Evolutionary conservation across 2,113 vertebrate species (phyloP).

Genomic region (Plectropomus leopardus): DNA sequence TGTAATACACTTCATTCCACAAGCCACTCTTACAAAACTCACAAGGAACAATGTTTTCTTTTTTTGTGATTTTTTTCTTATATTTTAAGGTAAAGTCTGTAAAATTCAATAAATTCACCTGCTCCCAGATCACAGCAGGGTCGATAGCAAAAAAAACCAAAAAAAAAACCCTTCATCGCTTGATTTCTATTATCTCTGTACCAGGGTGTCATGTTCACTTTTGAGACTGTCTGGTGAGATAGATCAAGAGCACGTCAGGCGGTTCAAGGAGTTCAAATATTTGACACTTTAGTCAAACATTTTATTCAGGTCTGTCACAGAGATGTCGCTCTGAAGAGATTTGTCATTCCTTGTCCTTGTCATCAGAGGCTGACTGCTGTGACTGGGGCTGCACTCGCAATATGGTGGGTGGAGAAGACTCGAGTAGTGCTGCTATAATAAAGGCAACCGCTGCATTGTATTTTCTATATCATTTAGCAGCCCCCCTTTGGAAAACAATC

Average conservation of each 20-base stretch:
- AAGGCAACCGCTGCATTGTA: neutral
- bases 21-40: neutral
- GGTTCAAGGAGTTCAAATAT: conserved; percentile 71
- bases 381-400: conserved; percentile 29
- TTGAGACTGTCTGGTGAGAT: conserved; percentile 42
- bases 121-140: conserved; percentile 18
- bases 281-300: conserved; percentile 71
- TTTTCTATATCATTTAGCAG: conserved; percentile 51
- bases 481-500: conserved; percentile 37
- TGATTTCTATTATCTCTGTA: conserved; percentile 49
- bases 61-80: neutral
- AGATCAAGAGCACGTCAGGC: conserved; percentile 56
- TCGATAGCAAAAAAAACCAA: no score
- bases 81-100: neutral
- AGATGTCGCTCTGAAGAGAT: conserved; percentile 50
- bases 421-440: neutral
- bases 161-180: neutral
- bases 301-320: conserved; percentile 61
- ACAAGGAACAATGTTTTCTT: neutral
- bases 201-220: conserved; percentile 45
- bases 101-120: neutral
- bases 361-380: conserved; percentile 35
- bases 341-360: conserved; percentile 67
- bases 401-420: neutral
- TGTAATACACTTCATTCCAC: no score